A percentile compares a stretch with the other conserved stretches of the same genome.
phyloP scores from a whole-genome alignment of 1,140 invertebrate species.

The Rhopalosiphum maidis region DNA sequence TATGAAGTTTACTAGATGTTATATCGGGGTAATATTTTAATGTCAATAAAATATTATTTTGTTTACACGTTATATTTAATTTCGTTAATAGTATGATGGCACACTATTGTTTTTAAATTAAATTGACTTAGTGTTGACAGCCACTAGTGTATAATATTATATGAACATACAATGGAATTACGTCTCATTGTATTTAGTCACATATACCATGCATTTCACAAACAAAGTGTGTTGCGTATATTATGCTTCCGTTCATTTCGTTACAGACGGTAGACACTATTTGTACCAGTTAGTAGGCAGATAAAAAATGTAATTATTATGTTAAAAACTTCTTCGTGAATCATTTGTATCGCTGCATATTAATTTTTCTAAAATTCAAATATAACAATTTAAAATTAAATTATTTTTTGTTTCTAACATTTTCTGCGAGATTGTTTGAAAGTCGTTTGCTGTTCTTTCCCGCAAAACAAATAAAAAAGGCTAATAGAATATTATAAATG shows the following conservation, averaged over 20 bases:
- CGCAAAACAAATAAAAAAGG: background rate
- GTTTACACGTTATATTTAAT: background rate
- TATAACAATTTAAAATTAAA: background rate
- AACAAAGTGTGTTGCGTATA: background rate
- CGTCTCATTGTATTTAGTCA: background rate
- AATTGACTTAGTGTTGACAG: background rate
- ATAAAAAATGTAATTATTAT: slow-evolving; percentile 19
- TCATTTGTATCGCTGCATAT: background rate
- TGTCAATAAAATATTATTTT: background rate
- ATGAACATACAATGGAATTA: background rate
- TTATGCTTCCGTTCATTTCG: background rate
- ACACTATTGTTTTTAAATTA: background rate
- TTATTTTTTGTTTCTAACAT: background rate
- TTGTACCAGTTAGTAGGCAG: background rate
- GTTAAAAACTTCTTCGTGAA: background rate
- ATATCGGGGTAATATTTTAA: background rate
- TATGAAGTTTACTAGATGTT: background rate
- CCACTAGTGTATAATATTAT: background rate
- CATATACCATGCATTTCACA: background rate
- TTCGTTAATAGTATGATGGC: background rate
- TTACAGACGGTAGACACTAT: background rate
- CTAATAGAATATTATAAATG: slow-evolving; percentile 1
- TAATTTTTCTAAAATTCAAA: background rate
- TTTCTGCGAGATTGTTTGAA: background rate
- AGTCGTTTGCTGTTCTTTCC: background rate